Conservation (phyloP, 2,888 invertebrate species). For the Saturnia pavonia region DNA sequence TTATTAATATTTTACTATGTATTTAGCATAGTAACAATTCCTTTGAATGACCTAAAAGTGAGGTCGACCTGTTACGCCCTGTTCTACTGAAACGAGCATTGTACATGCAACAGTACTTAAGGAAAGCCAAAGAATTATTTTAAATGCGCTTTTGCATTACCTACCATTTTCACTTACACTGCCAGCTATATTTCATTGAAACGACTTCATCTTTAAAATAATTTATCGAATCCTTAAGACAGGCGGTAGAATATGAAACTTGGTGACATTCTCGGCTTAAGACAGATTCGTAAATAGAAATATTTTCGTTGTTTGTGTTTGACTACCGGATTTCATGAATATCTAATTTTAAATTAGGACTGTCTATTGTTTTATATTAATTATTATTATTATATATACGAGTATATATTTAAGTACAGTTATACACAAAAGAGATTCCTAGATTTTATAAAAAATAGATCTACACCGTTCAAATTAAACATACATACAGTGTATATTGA, state of each 20-base stretch:
- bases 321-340: too few relatives aligned
- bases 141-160: conserved; percentile 52
- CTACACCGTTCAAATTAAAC: too few relatives aligned
- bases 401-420: too few relatives aligned
- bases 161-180: conserved; percentile 21
- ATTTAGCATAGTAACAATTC: conserved; percentile 33
- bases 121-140: conserved; percentile 52
- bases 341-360: too few relatives aligned
- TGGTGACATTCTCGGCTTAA: neutral
- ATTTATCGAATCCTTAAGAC: neutral
- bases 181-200: neutral
- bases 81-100: conserved; percentile 51
- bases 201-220: neutral
- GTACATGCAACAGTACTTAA: conserved; percentile 59
- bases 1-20: conserved; percentile 1
- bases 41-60: conserved; percentile 54
- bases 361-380: too few relatives aligned
- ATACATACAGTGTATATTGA: too few relatives aligned
- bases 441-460: too few relatives aligned
- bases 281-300: neutral
- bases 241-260: neutral
- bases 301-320: neutral
- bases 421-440: too few relatives aligned
- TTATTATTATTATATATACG: too few relatives aligned
- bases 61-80: conserved; percentile 71